Evolutionary conservation across 2,888 invertebrate species (phyloP), one percentile per base, ranked within the genome.

Genomic region (Drosophila meridiana): DNA sequence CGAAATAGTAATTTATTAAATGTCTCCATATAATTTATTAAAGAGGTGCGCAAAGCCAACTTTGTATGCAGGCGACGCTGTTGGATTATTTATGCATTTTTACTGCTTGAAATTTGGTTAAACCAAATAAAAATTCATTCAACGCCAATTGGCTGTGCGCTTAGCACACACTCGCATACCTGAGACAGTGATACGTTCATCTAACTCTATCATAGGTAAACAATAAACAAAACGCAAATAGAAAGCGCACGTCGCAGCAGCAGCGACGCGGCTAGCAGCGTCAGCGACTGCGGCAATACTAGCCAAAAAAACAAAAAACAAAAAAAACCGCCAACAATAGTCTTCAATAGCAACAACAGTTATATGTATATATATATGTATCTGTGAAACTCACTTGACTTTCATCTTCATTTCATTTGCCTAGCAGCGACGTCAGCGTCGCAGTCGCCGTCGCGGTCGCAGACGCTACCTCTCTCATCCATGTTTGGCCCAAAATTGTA

Each of bases 151-250:
- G 79, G 45, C 69, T 78, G 56, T 62, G 65, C 68, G 70, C 47
- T 72, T 70, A 65, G 48, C 60, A 62, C 63, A 55, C 34, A 32
- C 59, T 47, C 47, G 47, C 48, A 72, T 67, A 71, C 65, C 86
- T 81, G 65, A 58, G 69, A 75, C 67, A 80, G 78, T 85, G 83
- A 85, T 79, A 81, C 76, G 76, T 71, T 75, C 78, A 79, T 83
- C 82, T 80, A 82, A 71, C 85, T 83, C 82, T 78, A 87, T 87
- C 85, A 89, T 75, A 82, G 87, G 78, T 83, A 78, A 87, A 80
- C 80, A 87, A 89, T 87, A 82, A 76, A 89, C 76, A 89, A 82
- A 88, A 80, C 78, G 87, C 87, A 87, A 87, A 87, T 89, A 89
- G 89, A 87, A 87, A 87, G 89, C 89, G 85, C 83, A 89, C 79